These are phyloP conservation scores for Metalampra italica DNA, from an alignment of 2,888 invertebrate species.

Conservation along the genomic window DNA sequence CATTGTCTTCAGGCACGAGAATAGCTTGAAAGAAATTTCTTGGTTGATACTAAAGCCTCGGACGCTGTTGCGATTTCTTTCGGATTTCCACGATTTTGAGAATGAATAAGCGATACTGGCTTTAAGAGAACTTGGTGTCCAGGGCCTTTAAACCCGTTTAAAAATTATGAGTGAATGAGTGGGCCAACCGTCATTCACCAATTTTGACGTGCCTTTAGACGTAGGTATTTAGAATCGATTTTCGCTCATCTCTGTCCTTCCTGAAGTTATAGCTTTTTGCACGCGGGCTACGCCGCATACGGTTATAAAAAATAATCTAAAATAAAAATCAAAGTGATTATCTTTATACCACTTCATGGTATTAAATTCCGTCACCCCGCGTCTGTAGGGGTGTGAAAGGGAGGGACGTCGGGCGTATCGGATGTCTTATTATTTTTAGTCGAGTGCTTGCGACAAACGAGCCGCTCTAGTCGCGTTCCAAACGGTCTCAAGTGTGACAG, in stretches of 20 bases:
- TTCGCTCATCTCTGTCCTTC: no score
- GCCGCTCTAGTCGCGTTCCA: neutral
- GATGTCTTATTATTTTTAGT: constrained; percentile 22
- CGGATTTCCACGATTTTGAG: no score
- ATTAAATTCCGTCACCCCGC: constrained; percentile 12
- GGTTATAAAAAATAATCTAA: constrained; percentile 1
- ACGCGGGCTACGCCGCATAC: neutral
- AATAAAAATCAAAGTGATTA: constrained; percentile 6
- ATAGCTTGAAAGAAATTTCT: neutral
- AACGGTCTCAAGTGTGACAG: constrained; percentile 3
- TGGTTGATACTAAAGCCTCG: no score
- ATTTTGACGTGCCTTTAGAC: no score
- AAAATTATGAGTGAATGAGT: no score
- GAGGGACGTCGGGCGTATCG: constrained; percentile 9
- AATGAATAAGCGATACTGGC: no score
- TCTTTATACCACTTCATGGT: constrained; percentile 4
- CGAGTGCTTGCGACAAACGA: constrained; percentile 11
- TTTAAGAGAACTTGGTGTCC: no score
- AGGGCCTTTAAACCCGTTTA: no score
- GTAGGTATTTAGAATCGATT: no score
- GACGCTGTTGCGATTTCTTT: no score
- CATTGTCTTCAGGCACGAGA: no score
- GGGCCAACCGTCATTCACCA: no score
- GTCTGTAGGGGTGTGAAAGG: constrained; percentile 11
- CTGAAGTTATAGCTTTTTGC: neutral